A percentile compares a stretch with the other conserved stretches of the same genome.
Evolutionary conservation across 1,140 invertebrate species (phyloP).

Genomic region (Wasmannia auropunctata): DNA sequence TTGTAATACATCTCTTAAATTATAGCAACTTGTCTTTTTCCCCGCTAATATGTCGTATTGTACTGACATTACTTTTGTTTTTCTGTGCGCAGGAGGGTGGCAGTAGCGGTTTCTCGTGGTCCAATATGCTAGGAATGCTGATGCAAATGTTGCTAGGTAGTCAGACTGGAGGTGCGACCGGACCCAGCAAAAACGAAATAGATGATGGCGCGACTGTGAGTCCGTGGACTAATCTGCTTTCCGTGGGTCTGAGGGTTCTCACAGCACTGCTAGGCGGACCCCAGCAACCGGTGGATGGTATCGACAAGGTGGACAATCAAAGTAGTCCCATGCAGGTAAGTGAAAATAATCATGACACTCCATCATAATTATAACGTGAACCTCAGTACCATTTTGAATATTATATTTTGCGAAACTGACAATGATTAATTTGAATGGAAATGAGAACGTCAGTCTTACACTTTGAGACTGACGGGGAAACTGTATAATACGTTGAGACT

Average conservation of each 20-base stretch:
- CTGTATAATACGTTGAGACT: not conserved
- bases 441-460: not conserved
- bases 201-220: conserved; percentile 89
- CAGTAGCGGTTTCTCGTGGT: conserved; percentile 92
- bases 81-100: conserved; percentile 85
- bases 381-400: not conserved
- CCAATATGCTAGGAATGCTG: conserved; percentile 92
- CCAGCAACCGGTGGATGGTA: conserved; percentile 90
- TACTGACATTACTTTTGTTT: not conserved
- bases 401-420: not conserved
- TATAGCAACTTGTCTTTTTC: not conserved
- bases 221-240: conserved; percentile 94
- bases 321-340: conserved; percentile 93
- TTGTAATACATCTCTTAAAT: not conserved
- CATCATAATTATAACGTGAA: not conserved
- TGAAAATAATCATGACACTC: not conserved
- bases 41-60: not conserved
- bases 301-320: conserved; percentile 95
- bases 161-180: conserved; percentile 85
- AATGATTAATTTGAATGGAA: not conserved
- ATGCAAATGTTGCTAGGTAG: conserved; percentile 95
- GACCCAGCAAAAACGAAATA: conserved; percentile 93
- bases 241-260: conserved; percentile 92
- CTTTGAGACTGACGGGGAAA: not conserved
- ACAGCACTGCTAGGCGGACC: conserved; percentile 92